Evolutionary conservation across 1,140 invertebrate genomes (phyloP), one percentile per base, ranked within the genome.

Genomic region (Dreissena rostriformis): DNA sequence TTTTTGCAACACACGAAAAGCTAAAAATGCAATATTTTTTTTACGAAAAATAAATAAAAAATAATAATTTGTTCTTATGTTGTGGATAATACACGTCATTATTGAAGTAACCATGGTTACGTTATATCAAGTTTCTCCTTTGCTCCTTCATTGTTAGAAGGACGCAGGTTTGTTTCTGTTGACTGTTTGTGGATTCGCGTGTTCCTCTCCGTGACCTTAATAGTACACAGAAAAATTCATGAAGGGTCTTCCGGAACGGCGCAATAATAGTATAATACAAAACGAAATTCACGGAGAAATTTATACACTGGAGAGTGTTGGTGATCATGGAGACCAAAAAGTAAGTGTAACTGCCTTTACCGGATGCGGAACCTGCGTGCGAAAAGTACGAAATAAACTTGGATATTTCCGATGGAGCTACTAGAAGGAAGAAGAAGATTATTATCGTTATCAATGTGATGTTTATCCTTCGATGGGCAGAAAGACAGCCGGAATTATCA

Each of bases 401-500:
- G 14, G 88, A 83, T 22, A 91, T 87, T 80, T 91, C 91, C 26
- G 89, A 90, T 0, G 91, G 91, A 0, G 91, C 91, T 0, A 91
- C 91, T 0, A 91, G 86, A 14, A 91, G 79, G 65, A 91, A 88
- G 78, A 91, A 91, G 49, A 91, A 84, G 12, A 91, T 86, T 24
- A 91, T 90, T n/a, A 91, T 91, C 14, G 89, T 86, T 39, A 91
- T 82, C 5, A 91, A 82, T 10, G 91, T 91, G 19, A 91, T 87
- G 29, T 90, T 91, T 0, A 91, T 90, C 19, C 90, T 39, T 28
- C 86, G 65, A 66, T 90, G 88, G 52, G 88, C 86, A 15, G 87
- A 86, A 7, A 87, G 49, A 76, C 84, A 86, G n/a, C 74, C 82
- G 6, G 73, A 79, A 15, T 89, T 82, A 22, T 89, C 86, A 7